Conservation (phyloP, 1,140 invertebrate genomes). For the Caenorhabditis brenneri region DNA sequence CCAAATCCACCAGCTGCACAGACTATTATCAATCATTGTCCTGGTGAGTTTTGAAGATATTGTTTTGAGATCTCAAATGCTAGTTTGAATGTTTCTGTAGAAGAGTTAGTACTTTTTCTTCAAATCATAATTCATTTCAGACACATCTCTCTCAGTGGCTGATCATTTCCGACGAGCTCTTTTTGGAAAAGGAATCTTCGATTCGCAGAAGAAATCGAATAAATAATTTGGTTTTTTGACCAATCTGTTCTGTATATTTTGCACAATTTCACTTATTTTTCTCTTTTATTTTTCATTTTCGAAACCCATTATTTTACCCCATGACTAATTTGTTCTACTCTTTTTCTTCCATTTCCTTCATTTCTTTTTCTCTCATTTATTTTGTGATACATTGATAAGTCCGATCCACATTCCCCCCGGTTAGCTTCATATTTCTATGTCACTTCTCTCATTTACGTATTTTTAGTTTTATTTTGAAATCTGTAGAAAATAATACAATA, state of each 20-base stretch:
- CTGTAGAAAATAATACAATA: background rate
- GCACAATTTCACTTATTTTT: background rate
- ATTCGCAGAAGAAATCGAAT: background rate
- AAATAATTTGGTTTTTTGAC: background rate
- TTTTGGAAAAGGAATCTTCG: conserved; percentile 18
- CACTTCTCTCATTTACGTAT: background rate
- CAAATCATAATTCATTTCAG: background rate
- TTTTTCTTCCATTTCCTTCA: background rate
- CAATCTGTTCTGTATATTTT: conserved; percentile 26
- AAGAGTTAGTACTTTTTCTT: background rate
- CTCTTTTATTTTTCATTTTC: too few species aligned
- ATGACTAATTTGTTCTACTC: conserved; percentile 1
- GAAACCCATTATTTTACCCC: conserved; percentile 10
- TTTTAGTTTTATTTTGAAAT: background rate
- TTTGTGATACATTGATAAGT: background rate
- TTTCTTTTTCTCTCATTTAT: conserved; percentile 9
- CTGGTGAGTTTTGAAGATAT: background rate
- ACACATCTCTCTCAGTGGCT: background rate
- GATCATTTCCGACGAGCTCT: conserved; percentile 25
- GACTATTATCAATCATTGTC: conserved; percentile 10
- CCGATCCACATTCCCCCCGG: conserved; percentile 9
- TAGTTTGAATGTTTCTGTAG: too few species aligned
- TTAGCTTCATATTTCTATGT: conserved; percentile 16
- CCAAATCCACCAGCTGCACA: background rate
- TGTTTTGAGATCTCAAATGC: too few species aligned